A percentile compares a stretch with the other conserved stretches of the same genome.
phyloP scores from a whole-genome alignment of 2,888 invertebrate genomes.

The Nemotelus nigrinus region DNA sequence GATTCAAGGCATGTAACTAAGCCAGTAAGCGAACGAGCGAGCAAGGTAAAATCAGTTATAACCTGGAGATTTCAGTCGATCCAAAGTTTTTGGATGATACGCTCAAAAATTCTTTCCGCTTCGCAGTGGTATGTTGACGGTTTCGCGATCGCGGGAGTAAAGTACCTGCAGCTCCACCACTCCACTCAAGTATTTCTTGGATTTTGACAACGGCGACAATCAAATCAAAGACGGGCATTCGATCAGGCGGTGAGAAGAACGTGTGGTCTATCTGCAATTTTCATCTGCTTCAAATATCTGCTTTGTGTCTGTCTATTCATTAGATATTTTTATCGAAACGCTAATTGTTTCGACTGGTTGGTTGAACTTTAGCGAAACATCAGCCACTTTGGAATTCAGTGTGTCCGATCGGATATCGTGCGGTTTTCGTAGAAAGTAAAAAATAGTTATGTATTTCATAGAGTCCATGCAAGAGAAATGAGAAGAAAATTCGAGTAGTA shows the following conservation, averaged over 20 bases:
- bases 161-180: too few species aligned
- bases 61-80: conserved; percentile 48
- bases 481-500: background rate
- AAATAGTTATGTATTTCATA: background rate
- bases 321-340: too few species aligned
- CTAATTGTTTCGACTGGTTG: too few species aligned
- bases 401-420: conserved; percentile 28
- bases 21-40: too few species aligned
- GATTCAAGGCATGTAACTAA: conserved; percentile 37
- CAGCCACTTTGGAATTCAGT: background rate
- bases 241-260: too few species aligned
- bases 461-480: background rate
- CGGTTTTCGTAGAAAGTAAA: conserved; percentile 42
- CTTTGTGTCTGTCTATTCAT: too few species aligned
- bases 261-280: conserved; percentile 9
- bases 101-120: background rate
- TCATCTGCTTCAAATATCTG: background rate
- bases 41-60: conserved; percentile 41
- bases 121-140: background rate
- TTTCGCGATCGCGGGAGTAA: conserved; percentile 15
- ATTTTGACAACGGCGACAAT: too few species aligned
- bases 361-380: too few species aligned
- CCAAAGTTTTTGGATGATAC: conserved; percentile 47
- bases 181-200: too few species aligned
- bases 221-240: too few species aligned